These are phyloP conservation scores for Hydropsyche betteni DNA, from an alignment of 2,888 invertebrate species.

Conservation along the genomic window DNA sequence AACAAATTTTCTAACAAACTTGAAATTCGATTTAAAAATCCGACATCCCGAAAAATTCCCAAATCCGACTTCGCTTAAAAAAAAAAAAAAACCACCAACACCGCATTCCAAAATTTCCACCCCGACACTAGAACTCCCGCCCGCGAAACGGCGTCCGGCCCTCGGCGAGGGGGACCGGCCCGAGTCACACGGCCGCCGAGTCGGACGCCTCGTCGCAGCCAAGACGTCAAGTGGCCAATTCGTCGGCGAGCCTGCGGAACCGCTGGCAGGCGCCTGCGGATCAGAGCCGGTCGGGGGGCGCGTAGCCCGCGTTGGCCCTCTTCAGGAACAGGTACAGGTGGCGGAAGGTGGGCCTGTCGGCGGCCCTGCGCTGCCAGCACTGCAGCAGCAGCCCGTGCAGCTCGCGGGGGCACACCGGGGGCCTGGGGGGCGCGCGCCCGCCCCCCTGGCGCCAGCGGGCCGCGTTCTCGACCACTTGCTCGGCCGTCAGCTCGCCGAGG, in stretches of 20 bases:
- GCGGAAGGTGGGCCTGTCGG: slow-evolving; percentile 84
- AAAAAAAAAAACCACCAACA: no score
- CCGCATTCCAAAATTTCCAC: no score
- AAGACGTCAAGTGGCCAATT: slow-evolving; percentile 9
- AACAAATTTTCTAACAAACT: no score
- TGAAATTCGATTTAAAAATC: no score
- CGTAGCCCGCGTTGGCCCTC: slow-evolving; percentile 69
- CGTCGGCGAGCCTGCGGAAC: slow-evolving; percentile 28
- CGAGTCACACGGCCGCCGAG: no score
- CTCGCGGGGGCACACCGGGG: slow-evolving; percentile 82
- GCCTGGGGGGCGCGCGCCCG: slow-evolving; percentile 67
- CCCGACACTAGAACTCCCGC: no score
- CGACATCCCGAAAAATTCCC: no score
- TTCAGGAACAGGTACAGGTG: slow-evolving; percentile 88
- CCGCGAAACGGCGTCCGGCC: no score
- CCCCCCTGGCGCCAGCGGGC: slow-evolving; percentile 71
- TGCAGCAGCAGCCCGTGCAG: slow-evolving; percentile 92
- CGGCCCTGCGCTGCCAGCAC: slow-evolving; percentile 87
- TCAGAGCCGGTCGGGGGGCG: slow-evolving; percentile 53
- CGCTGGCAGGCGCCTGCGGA: slow-evolving; percentile 48
- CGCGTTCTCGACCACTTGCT: slow-evolving; percentile 82
- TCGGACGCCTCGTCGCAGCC: no score
- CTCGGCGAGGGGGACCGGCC: no score
- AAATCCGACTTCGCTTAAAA: no score
- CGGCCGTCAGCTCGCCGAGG: slow-evolving; percentile 81